Conservation (phyloP, 2,888 invertebrate species). For the Cantharis rustica region DNA sequence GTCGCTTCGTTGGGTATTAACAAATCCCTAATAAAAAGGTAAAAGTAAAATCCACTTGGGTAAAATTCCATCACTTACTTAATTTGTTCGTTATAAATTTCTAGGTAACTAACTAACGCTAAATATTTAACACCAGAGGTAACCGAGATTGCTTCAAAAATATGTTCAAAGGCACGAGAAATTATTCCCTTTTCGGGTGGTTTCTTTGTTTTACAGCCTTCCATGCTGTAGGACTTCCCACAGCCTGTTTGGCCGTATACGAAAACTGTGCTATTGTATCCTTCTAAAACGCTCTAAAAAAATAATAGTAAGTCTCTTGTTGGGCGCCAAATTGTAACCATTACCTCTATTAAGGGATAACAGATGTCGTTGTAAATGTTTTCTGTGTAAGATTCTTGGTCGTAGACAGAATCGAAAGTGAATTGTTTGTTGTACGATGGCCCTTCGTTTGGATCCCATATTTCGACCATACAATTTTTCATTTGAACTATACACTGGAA, state of each 20-base stretch:
- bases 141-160: slow-evolving; percentile 83
- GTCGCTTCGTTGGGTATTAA: slow-evolving; percentile 43
- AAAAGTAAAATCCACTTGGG: neutral
- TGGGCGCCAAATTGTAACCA: slow-evolving; percentile 1
- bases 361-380: slow-evolving; percentile 86
- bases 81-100: slow-evolving; percentile 85
- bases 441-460: slow-evolving; percentile 67
- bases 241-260: slow-evolving; percentile 94
- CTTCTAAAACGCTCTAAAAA: slow-evolving; percentile 76
- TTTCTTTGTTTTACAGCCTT: slow-evolving; percentile 60
- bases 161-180: slow-evolving; percentile 82
- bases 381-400: slow-evolving; percentile 78
- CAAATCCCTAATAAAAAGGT: slow-evolving; percentile 46
- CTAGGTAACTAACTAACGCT: slow-evolving; percentile 79
- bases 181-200: slow-evolving; percentile 67
- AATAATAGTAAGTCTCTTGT: neutral
- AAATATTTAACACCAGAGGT: slow-evolving; percentile 73
- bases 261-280: slow-evolving; percentile 92
- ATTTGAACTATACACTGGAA: slow-evolving; percentile 69
- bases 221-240: slow-evolving; percentile 91
- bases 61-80: slow-evolving; percentile 38
- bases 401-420: slow-evolving; percentile 86
- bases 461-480: slow-evolving; percentile 65
- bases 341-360: slow-evolving; percentile 79
- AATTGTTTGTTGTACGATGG: slow-evolving; percentile 69